Evolutionary conservation across 2,888 invertebrate species (phyloP), one percentile per base, ranked within the genome.

Genomic region (Graphium colonna): DNA sequence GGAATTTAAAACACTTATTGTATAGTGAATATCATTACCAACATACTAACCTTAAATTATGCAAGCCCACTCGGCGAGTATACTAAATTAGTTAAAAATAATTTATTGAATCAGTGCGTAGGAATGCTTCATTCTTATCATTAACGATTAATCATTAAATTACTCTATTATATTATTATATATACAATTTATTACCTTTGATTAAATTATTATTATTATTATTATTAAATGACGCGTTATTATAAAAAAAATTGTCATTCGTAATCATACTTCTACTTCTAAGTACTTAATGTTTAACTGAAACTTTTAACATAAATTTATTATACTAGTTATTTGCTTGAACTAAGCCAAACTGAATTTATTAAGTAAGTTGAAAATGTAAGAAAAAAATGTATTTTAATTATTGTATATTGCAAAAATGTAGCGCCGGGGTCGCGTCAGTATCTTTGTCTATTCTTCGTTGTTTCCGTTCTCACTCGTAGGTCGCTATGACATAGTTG

Each of bases 21-120:
- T 83, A 82, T 82, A 87, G 83, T 75, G 73, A 84, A 86, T 87
- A 89, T 87, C 85, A 87, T 80, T 80, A 85, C 74, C 73, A 77
- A 82, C 77, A 76, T 80, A 81, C 77, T 79, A 73, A 81, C 70
- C 65, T 78, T 79, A 81, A 77, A 73, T 75, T 77, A 77, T 79
- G 78, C 82, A 75, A 82, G 84, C 82, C 83, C 75, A 70, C 74
- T 79, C 74, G 90, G 86, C 86, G 80, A 91, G 92, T 91, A 90
- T 91, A 92, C 91, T 91, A 92, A 79, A 91, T 91, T 92, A 92
- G 91, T 91, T 92, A 91, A 91, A 90, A 89, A 88, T 91, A 91
- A 92, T 91, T 91, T 86, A 90, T 87, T 90, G 91, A 86, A 89
- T 84, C 90, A 90, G 83, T 88, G 83, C 85, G 89, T 90, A 89